Conservation (phyloP, 2,888 invertebrate genomes). For the Lasioglossum oenotherae region DNA sequence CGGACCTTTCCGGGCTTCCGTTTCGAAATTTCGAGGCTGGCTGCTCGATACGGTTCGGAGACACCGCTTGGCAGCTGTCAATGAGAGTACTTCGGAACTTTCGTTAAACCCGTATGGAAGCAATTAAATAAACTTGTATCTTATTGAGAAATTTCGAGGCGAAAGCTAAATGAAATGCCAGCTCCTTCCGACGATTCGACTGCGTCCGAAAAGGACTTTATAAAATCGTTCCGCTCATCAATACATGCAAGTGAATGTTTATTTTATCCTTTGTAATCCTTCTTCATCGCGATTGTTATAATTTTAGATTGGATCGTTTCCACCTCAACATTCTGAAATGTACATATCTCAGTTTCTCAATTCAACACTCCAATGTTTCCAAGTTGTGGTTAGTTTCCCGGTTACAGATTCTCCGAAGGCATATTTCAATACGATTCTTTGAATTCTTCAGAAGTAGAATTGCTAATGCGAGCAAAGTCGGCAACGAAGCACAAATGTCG, state of each 20-base stretch:
- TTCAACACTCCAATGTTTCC: not conserved
- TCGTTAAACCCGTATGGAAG: not conserved
- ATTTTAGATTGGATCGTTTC: not conserved
- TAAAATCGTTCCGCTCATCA: not conserved
- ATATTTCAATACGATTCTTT: not conserved
- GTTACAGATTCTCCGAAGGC: not conserved
- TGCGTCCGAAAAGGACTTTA: too few relatives aligned
- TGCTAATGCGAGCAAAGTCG: not conserved
- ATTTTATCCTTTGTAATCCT: not conserved
- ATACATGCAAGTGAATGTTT: not conserved
- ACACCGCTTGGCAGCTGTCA: not conserved
- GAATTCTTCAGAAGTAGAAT: not conserved
- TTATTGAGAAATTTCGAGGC: not conserved
- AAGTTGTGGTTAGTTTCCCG: not conserved
- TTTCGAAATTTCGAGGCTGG: constrained; percentile 45
- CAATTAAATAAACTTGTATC: not conserved
- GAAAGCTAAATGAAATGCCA: not conserved
- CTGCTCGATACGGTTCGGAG: constrained; percentile 23
- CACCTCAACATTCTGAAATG: not conserved
- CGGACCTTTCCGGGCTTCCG: constrained; percentile 48
- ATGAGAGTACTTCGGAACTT: not conserved
- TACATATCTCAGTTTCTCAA: not conserved
- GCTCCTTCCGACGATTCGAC: too few relatives aligned
- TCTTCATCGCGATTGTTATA: not conserved
- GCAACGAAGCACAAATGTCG: not conserved